These are phyloP conservation scores for Zaprionus africanus DNA, from an alignment of 1,140 invertebrate species.

Conservation along the genomic window DNA sequence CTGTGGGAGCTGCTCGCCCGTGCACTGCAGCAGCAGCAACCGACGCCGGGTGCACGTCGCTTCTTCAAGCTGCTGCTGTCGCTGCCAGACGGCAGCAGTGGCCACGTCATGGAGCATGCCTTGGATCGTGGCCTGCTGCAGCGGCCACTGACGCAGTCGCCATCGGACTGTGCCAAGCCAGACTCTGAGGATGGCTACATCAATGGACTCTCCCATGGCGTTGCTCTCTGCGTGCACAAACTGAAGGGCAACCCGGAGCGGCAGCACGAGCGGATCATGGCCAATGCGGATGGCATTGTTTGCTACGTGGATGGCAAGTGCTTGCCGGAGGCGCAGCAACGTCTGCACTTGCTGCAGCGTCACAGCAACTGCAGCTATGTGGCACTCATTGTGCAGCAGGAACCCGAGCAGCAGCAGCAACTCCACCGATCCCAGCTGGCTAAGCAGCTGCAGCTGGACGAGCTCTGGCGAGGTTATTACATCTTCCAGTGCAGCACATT, in stretches of 20 bases:
- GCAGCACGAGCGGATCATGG: background rate
- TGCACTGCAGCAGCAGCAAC: background rate
- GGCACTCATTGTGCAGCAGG: slow-evolving; percentile 51
- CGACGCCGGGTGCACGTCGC: slow-evolving; percentile 42
- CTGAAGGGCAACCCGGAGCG: slow-evolving; percentile 24
- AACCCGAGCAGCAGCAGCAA: background rate
- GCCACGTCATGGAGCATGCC: slow-evolving; percentile 67
- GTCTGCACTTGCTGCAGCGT: slow-evolving; percentile 14
- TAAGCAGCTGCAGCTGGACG: slow-evolving; percentile 52
- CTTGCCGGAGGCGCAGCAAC: slow-evolving; percentile 2
- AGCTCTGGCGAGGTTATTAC: slow-evolving; percentile 12
- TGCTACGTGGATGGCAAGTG: slow-evolving; percentile 43
- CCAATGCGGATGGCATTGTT: slow-evolving; percentile 62
- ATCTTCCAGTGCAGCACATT: slow-evolving; percentile 22
- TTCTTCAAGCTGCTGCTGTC: slow-evolving; percentile 90
- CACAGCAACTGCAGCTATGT: slow-evolving; percentile 31
- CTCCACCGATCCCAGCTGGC: slow-evolving; percentile 31
- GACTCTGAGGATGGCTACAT: slow-evolving; percentile 45
- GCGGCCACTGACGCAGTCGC: slow-evolving; percentile 24
- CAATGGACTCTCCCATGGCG: slow-evolving; percentile 52
- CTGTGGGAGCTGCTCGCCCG: slow-evolving; percentile 52
- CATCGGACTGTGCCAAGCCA: background rate
- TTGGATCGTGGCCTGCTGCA: slow-evolving; percentile 59
- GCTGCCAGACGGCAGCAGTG: slow-evolving; percentile 84
- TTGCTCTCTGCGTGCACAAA: slow-evolving; percentile 77